Conservation (phyloP, 2,113 vertebrate species). For the Amblyornis subalaris region DNA sequence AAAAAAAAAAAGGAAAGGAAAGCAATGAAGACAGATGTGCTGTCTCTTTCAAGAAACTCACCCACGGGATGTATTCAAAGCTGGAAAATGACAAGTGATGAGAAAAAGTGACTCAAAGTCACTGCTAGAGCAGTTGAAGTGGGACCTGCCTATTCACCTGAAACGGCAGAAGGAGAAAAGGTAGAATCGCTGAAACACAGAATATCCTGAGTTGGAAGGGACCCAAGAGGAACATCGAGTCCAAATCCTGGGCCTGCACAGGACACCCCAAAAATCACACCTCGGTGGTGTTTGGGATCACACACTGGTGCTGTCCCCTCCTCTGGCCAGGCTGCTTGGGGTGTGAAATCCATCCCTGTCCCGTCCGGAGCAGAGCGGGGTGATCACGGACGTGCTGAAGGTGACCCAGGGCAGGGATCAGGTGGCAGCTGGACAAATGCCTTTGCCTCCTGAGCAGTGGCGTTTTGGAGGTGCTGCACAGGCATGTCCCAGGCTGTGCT, state of each 20-base stretch:
- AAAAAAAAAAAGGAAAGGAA: background rate
- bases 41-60: background rate
- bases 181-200: fast-evolving
- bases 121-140: background rate
- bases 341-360: too few relatives aligned
- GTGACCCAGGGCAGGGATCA: background rate
- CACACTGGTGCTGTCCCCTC: fast-evolving
- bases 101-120: background rate
- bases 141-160: background rate
- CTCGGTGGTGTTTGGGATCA: background rate
- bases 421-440: background rate
- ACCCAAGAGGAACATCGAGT: fast-evolving
- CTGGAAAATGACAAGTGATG: background rate
- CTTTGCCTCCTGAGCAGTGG: background rate
- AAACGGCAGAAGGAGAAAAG: background rate
- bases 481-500: background rate
- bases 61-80: background rate
- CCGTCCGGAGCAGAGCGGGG: fast-evolving
- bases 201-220: background rate
- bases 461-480: background rate
- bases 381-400: fast-evolving
- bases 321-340: background rate
- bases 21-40: background rate
- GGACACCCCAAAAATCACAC: background rate
- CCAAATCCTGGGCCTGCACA: background rate